Percentiles rank a stretch among this genome's conserved stretches.
These are phyloP conservation scores for Arothron firmamentum DNA, from an alignment of 2,113 vertebrate genomes.

Conservation along the genomic window DNA sequence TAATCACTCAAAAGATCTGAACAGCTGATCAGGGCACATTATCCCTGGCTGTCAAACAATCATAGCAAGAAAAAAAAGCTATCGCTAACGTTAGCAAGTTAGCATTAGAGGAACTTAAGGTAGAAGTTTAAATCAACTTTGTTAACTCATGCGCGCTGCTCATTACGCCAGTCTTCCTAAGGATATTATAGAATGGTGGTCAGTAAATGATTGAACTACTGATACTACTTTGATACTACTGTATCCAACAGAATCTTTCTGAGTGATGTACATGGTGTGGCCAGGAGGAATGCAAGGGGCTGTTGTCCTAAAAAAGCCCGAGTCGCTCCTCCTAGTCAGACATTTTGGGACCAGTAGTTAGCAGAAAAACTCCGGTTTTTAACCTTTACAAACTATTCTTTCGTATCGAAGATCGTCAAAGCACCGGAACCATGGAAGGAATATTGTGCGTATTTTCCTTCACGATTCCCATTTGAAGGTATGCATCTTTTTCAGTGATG, in stretches of 20 bases:
- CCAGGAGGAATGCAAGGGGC: constrained; percentile 38
- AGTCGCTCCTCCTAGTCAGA: constrained; percentile 60
- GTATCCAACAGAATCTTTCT: neutral
- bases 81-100: constrained; percentile 46
- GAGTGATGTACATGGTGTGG: constrained; percentile 10
- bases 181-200: neutral
- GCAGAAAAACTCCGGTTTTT: neutral
- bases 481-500: too few relatives aligned
- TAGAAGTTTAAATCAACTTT: constrained; percentile 39
- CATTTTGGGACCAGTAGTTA: constrained; percentile 54
- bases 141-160: neutral
- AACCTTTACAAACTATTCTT: too few relatives aligned
- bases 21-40: neutral
- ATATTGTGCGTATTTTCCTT: too few relatives aligned
- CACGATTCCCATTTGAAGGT: too few relatives aligned
- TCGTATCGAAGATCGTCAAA: neutral
- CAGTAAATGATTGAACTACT: fast-evolving
- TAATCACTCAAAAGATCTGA: neutral
- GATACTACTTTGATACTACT: too few relatives aligned
- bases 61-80: constrained; percentile 9
- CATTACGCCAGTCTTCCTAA: neutral
- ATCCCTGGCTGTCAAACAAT: neutral
- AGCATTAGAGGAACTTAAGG: constrained; percentile 25
- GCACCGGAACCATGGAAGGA: too few relatives aligned
- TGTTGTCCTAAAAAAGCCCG: constrained; percentile 20